Conservation (phyloP, 2,888 invertebrate genomes). For the Chorisops tibialis region DNA sequence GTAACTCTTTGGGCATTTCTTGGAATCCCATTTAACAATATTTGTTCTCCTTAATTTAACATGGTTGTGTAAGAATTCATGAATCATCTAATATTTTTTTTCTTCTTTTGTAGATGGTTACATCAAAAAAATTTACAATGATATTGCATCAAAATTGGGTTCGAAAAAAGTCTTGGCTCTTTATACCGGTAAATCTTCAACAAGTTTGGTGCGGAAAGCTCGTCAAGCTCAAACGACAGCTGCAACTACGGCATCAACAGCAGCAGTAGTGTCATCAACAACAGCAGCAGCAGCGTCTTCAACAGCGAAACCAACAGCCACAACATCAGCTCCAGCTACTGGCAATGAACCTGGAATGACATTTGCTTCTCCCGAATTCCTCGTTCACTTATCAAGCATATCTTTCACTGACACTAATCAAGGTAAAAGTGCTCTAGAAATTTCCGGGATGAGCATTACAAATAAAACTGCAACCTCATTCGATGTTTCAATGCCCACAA, state of each 20-base stretch:
- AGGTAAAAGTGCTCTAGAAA: neutral
- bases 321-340: neutral
- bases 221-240: constrained; percentile 16
- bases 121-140: constrained; percentile 56
- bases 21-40: no score
- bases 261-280: neutral
- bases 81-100: no score
- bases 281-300: neutral
- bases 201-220: constrained; percentile 1
- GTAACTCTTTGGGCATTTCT: no score
- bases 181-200: constrained; percentile 32
- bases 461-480: constrained; percentile 37
- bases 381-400: constrained; percentile 1
- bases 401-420: neutral
- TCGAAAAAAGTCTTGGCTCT: constrained; percentile 32
- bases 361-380: neutral
- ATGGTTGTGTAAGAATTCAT: no score
- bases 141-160: constrained; percentile 48
- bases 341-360: neutral
- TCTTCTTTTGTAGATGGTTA: constrained; percentile 53
- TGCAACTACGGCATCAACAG: neutral
- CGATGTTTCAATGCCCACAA: constrained; percentile 37
- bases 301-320: neutral
- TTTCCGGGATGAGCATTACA: constrained; percentile 33
- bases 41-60: no score